These are phyloP conservation scores for Heliconius charithonia DNA, from an alignment of 2,888 invertebrate species.

Conservation along the genomic window DNA sequence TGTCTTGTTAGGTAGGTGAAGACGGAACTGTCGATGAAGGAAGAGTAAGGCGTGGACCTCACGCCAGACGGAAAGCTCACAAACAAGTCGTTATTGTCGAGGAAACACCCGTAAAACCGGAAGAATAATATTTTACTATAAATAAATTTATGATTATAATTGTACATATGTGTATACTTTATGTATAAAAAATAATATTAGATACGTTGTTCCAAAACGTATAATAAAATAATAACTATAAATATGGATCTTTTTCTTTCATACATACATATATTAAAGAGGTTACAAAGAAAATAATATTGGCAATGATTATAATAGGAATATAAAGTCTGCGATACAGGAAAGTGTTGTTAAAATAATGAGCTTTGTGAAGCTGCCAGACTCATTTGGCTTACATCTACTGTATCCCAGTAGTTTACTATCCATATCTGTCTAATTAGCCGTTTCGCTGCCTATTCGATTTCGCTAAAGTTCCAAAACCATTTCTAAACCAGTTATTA, in stretches of 20 bases:
- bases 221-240: background rate
- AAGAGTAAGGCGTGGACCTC: constrained; percentile 40
- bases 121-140: background rate
- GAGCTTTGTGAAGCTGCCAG: constrained; percentile 22
- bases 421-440: constrained; percentile 19
- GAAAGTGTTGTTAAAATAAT: constrained; percentile 12
- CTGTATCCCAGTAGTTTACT: constrained; percentile 22
- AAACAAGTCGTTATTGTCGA: constrained; percentile 41
- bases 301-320: background rate
- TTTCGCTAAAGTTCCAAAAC: constrained; percentile 12
- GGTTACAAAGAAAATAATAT: background rate
- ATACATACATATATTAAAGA: background rate
- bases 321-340: background rate
- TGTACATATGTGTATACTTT: background rate
- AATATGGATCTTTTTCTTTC: background rate
- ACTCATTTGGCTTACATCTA: constrained; percentile 27
- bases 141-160: constrained; percentile 2
- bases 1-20: constrained; percentile 33
- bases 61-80: constrained; percentile 44
- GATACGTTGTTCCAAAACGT: background rate
- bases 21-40: constrained; percentile 35
- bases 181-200: background rate
- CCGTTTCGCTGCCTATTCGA: constrained; percentile 11
- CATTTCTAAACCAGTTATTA: constrained; percentile 28
- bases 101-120: constrained; percentile 30